These are phyloP conservation scores for Pangasius macronema DNA, from an alignment of 2,797 vertebrate genomes.

Conservation along the genomic window DNA sequence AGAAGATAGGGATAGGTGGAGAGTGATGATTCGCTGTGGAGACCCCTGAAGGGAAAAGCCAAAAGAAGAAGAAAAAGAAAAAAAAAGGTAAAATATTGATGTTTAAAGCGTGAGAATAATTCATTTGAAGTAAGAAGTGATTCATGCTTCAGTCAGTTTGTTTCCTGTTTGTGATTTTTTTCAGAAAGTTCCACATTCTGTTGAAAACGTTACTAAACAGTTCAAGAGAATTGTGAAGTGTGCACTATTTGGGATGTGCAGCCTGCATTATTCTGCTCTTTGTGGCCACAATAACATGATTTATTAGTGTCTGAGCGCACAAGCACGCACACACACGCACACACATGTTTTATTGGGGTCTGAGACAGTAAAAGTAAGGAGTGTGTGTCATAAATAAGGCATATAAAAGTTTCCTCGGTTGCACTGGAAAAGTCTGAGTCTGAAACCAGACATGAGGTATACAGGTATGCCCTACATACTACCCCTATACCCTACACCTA, in stretches of 20 bases:
- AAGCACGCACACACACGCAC: neutral
- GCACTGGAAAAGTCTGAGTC: neutral
- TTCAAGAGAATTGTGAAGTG: slow-evolving; percentile 2
- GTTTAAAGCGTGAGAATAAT: neutral
- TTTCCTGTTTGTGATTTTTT: neutral
- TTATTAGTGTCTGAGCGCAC: neutral
- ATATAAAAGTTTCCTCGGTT: neutral
- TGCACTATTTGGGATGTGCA: neutral
- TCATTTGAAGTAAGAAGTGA: neutral
- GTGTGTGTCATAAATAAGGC: neutral
- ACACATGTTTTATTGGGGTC: neutral
- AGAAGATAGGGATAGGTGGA: too few relatives aligned
- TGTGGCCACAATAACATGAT: neutral
- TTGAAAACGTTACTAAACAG: neutral
- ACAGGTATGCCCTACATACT: neutral
- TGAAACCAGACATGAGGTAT: neutral
- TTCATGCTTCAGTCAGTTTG: neutral
- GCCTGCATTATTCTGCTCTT: neutral
- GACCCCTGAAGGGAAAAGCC: too few relatives aligned
- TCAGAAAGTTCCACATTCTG: slow-evolving; percentile 9
- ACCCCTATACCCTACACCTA: neutral
- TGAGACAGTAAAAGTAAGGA: slow-evolving; percentile 1
- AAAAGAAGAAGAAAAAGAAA: too few relatives aligned
- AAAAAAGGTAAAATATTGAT: neutral
- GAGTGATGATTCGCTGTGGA: too few relatives aligned